Conservation (phyloP, 2,888 invertebrate species). For the Nomada fucata region DNA sequence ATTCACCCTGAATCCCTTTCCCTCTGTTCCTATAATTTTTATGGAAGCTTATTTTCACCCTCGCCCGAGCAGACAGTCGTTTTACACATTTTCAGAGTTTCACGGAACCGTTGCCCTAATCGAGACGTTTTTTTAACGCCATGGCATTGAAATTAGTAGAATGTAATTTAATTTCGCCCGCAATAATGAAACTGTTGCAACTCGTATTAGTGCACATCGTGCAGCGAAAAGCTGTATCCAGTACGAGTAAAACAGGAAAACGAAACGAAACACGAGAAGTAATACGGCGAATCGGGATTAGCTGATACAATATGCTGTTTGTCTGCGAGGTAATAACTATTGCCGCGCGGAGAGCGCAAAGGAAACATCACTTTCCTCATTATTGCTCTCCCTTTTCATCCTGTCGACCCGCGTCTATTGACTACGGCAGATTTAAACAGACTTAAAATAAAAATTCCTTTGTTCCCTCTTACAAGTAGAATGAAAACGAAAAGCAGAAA, state of each 20-base stretch:
- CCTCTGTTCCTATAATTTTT: conserved; percentile 26
- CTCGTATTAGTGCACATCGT: too few relatives aligned
- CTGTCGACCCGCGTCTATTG: neutral
- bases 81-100: neutral
- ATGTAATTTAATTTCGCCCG: too few relatives aligned
- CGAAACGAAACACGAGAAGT: too few relatives aligned
- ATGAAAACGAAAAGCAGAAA: neutral
- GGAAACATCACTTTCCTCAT: conserved; percentile 16
- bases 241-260: too few relatives aligned
- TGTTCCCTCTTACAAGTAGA: neutral
- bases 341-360: neutral
- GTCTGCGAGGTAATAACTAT: conserved; percentile 1
- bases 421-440: conserved; percentile 4
- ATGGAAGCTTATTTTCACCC: conserved; percentile 24
- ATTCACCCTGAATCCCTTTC: conserved; percentile 23
- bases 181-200: too few relatives aligned
- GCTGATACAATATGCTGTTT: conserved; percentile 21
- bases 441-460: conserved; percentile 14
- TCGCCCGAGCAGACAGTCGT: neutral
- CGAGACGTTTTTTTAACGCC: neutral
- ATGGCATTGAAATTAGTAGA: too few relatives aligned
- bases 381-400: neutral
- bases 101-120: neutral
- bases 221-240: too few relatives aligned
- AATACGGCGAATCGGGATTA: conserved; percentile 3